Base-by-base conservation (phyloP, 2,888 invertebrate species). In the Plusia festucae region DNA sequence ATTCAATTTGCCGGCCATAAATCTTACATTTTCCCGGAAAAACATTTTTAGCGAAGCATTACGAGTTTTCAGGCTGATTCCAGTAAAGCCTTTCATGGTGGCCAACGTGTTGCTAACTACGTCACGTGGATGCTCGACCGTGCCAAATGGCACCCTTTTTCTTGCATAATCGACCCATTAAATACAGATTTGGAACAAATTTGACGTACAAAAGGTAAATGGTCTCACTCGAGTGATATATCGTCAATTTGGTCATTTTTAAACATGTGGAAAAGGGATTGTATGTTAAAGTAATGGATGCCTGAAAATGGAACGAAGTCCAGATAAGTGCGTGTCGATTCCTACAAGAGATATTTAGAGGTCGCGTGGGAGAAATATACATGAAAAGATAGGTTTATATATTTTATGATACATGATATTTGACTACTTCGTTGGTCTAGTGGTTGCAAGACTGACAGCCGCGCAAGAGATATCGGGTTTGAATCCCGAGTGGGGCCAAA, bases 141-240 rank as follows among this genome's bases (percentile, higher is more conserved):
- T 64, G 64, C 60, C 40, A 57, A 20, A 51, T 15, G 18, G 46
- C 30, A 30, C 8, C 40, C 66, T 53, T 46, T n/a, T 16, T 8
- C 61, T 64, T 60, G 74, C 44, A 65, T 73, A 73, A 68, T 73
- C 61, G 44, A 57, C 5, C 53, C 52, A 65, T 77, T 68, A 62
- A 53, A 68, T 40, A 57, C 59, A 68, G 73, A 73, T 68, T 72
- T 62, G 56, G 53, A 30, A 18, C 27, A 57, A 72, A 67, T 57
- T 52, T 18, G 22, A 20, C 16, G 24, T 32, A n/a, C 1, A 61
- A 53, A 53, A 53, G 53, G 53, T 6, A 30, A 30, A 73, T 40
- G 54, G 54, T 53, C 13, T 20, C 5, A 1, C 49, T 11, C 9
- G 11, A 9, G 22, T 24, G 53, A 18, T 7, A 18, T 32, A 32